Evolutionary conservation across 2,888 invertebrate genomes (phyloP), one percentile per base, ranked within the genome.

Genomic region (Lycocerus yunnanus): DNA sequence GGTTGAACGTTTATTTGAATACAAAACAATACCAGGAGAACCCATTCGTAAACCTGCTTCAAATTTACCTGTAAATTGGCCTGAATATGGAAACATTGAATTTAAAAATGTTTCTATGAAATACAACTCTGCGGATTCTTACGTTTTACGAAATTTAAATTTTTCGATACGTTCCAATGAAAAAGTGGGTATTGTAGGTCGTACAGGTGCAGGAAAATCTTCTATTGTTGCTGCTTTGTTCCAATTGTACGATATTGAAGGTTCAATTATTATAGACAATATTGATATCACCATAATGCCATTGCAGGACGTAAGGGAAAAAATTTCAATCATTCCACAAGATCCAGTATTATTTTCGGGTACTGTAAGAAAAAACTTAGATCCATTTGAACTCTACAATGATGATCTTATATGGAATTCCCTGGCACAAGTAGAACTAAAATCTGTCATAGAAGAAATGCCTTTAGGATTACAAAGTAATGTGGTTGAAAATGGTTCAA

Each of bases 331-430:
- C 82, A 95, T 96, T 69, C 95, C 95, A 0, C 95, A 96, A 85
- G 95, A 95, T 83, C 95, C 96, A 0, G 94, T 95, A 68, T 87
- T 96, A 67, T 95, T 97, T 88, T 94, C 95, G 0, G 97, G 96
- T 59, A 93, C 95, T 3, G 90, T 97, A 89, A 89, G 97, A 1
- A 93, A 93, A 83, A 97, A 97, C 88, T 89, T 97, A 74, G 97
- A 97, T 88, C 97, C 97, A 1, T 97, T 97, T 85, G 92, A 93
- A 78, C 92, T 93, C 83, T 94, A 93, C 83, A 89, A 90, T 0
- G 97, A 97, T 82, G 90, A 90, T n/a, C 90, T 93, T 74, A 86
- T 97, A 1, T 97, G 97, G 97, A 89, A 90, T 74, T 94, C 94
- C 0, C 87, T 97, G 18, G 94, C 95, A 78, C 74, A 78, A 69